Evolutionary conservation across 2,113 vertebrate genomes (phyloP).

Genomic region (Alligator mississippiensis): DNA sequence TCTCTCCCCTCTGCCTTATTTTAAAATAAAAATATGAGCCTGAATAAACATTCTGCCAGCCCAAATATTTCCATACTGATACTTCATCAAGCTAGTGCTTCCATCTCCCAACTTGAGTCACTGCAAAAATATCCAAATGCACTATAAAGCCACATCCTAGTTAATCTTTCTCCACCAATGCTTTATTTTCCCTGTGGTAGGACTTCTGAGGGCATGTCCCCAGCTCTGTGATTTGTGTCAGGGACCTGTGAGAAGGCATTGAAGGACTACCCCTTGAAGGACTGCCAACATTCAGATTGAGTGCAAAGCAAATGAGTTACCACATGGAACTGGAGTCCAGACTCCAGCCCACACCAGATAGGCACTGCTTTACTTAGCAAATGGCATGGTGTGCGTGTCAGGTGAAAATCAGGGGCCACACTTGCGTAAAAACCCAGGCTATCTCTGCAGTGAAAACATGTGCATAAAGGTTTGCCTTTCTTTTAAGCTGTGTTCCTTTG

Average conservation of each 20-base stretch:
- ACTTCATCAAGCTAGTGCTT: not conserved
- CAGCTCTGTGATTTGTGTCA: not conserved
- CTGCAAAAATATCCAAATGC: no score
- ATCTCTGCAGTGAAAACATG: not conserved
- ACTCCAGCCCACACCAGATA: rapidly evolving
- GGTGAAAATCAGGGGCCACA: not conserved
- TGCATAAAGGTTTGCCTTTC: not conserved
- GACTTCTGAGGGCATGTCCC: not conserved
- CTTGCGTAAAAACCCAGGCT: not conserved
- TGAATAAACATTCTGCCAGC: not conserved
- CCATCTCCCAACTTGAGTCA: not conserved
- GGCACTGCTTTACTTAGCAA: not conserved
- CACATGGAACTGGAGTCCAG: not conserved
- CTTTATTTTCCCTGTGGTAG: not conserved
- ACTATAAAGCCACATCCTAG: not conserved
- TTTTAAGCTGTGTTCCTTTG: not conserved
- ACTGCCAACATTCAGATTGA: not conserved
- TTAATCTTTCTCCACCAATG: not conserved
- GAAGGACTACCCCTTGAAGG: not conserved
- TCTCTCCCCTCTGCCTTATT: not conserved
- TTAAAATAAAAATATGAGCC: not conserved
- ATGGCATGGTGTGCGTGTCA: not conserved
- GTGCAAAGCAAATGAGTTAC: not conserved
- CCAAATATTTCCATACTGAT: not conserved
- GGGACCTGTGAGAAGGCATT: not conserved